Evolutionary conservation across 2,113 vertebrate genomes (phyloP).

Genomic region (Lophius piscatorius): DNA sequence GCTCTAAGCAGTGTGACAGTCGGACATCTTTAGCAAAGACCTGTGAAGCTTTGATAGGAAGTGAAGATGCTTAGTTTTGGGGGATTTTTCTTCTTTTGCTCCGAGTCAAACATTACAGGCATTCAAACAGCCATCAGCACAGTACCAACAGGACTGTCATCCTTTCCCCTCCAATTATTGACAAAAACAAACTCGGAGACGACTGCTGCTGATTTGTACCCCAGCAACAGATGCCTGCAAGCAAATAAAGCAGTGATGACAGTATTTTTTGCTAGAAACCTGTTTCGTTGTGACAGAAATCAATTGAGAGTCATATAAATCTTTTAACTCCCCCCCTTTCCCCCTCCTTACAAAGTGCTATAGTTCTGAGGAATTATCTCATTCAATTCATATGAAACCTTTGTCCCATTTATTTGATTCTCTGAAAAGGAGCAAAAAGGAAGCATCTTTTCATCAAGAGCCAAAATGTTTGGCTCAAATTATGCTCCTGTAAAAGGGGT

Average conservation of each 20-base stretch:
- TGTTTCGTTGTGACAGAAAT: conserved; percentile 54
- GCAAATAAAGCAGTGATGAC: conserved; percentile 52
- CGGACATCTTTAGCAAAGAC: conserved; percentile 48
- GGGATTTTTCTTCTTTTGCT: conserved; percentile 55
- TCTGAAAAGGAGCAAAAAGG: conserved; percentile 49
- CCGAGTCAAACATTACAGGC: conserved; percentile 70
- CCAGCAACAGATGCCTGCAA: conserved; percentile 62
- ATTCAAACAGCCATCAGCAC: conserved; percentile 69
- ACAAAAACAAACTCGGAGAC: conserved; percentile 68
- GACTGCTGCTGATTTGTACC: conserved; percentile 66
- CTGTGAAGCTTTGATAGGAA: conserved; percentile 65
- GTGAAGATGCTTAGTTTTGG: conserved; percentile 63
- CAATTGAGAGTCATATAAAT: conserved; percentile 49
- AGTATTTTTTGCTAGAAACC: conserved; percentile 56
- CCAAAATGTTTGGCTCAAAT: conserved; percentile 50
- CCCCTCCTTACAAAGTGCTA: conserved; percentile 54
- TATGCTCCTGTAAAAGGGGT: conserved; percentile 56
- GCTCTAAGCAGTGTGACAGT: conserved; percentile 51
- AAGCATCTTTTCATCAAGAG: conserved; percentile 32
- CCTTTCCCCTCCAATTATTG: conserved; percentile 68
- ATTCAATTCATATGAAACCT: conserved; percentile 63
- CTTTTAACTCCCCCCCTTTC: no score
- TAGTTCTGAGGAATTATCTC: conserved; percentile 51
- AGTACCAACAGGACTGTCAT: conserved; percentile 38
- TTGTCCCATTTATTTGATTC: conserved; percentile 41